phyloP scores from a whole-genome alignment of 2,888 invertebrate genomes.

The Drosophila demipolita region DNA sequence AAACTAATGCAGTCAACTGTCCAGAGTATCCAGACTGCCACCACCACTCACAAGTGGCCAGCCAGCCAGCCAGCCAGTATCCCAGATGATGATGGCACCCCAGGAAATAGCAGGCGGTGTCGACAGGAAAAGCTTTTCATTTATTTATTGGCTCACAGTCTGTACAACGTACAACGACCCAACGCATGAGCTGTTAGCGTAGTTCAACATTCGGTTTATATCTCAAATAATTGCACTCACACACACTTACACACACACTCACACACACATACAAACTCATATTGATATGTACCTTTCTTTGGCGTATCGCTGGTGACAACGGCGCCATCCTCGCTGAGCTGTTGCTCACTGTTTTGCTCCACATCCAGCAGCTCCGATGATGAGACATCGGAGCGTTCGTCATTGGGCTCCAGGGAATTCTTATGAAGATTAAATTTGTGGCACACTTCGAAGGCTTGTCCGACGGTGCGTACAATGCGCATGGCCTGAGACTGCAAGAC shows the following conservation, averaged over 20 bases:
- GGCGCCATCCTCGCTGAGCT: conserved; percentile 85
- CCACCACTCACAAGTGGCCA: conserved; percentile 41
- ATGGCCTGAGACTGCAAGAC: conserved; percentile 96
- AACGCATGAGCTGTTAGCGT: not conserved
- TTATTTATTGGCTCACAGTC: conserved; percentile 63
- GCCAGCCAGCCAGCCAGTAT: conserved; percentile 11
- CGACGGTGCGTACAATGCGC: conserved; percentile 98
- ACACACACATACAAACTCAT: not conserved
- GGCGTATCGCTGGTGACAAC: conserved; percentile 84
- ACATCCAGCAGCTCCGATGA: conserved; percentile 84
- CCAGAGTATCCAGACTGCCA: conserved; percentile 37
- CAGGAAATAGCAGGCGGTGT: conserved; percentile 52
- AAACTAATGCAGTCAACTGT: conserved; percentile 62
- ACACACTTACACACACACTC: conserved; percentile 8
- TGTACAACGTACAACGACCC: conserved; percentile 42
- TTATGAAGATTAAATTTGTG: conserved; percentile 94
- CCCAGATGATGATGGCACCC: conserved; percentile 22
- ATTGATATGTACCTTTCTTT: conserved; percentile 86
- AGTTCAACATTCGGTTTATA: conserved; percentile 42
- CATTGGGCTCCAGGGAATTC: conserved; percentile 85
- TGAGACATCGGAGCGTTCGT: conserved; percentile 84
- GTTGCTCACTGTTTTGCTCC: conserved; percentile 84
- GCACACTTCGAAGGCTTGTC: conserved; percentile 99
- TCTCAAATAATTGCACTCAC: conserved; percentile 23
- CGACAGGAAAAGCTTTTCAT: conserved; percentile 65